Base-by-base conservation (phyloP, 2,888 invertebrate species). In the Drosophila atripex region DNA sequence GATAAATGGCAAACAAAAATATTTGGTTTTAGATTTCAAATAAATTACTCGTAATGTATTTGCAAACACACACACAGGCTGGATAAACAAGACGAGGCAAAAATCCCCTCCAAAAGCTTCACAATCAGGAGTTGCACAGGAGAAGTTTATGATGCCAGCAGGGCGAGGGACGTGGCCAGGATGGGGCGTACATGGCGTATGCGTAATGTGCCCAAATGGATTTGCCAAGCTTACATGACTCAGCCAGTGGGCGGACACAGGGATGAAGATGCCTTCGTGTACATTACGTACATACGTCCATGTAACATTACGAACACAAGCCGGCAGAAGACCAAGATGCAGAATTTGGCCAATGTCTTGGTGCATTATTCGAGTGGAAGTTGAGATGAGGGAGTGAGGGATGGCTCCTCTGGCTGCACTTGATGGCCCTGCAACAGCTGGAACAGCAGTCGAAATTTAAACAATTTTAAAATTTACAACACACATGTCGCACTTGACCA, bases 361-460 rank as follows among this genome's bases (percentile, higher is more conserved):
- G 45, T 51, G 54, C 70, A 80, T 75, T 75, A 75, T 68, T 86
- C 84, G 73, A 60, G 25, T 9, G 38, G 54, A 49, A 47, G 35
- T 47, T 41, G 25, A 25, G 35, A 3, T 14, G 9, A 25, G 21
- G 21, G 21, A 23, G 21, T 23, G 9, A 32, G 12, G 12, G 32
- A 32, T 38, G 32, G 9, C 30, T 16, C 47, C 18, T 16, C n/a
- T 63, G 65, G 52, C 73, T 86, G 84, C 88, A 88, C 83, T 83
- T 88, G 84, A 84, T 88, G 88, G 86, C 75, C 88, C 71, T 75
- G 85, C 85, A 87, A 84, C 82, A 83, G 88, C 85, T 86, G 88
- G 70, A 80, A 66, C 39, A 74, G 61, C 75, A 71, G 53, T 69
- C 70, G 71, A 79, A 75, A 77, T 80, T 80, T 73, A 57, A 88